phyloP scores from a whole-genome alignment of 2,797 vertebrate genomes.

The Meriones psammophilus region DNA sequence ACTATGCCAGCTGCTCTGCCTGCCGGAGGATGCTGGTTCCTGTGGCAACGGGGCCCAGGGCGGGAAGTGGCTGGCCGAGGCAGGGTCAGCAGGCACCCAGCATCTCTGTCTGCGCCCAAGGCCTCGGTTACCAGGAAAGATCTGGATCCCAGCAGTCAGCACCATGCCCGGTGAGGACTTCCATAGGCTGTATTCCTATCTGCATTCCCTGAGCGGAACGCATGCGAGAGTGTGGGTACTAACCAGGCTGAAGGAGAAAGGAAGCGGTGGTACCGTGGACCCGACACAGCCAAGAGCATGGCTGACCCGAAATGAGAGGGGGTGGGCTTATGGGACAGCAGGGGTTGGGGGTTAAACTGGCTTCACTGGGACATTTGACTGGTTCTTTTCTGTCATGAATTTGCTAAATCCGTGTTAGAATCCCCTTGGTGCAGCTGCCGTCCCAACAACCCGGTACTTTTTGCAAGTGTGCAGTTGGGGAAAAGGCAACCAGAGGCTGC shows the following conservation, averaged over 20 bases:
- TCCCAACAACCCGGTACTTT: accelerated
- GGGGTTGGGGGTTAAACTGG: accelerated
- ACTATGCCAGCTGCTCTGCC: background rate
- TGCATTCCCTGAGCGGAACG: too few relatives aligned
- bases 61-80: background rate
- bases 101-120: background rate
- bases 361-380: accelerated
- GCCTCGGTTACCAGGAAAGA: background rate
- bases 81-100: background rate
- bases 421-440: accelerated
- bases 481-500: accelerated
- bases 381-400: background rate
- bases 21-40: constrained; percentile 42
- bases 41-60: background rate
- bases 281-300: background rate
- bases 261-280: accelerated
- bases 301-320: background rate
- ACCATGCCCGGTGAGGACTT: background rate
- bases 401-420: background rate
- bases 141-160: background rate
- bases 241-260: too few relatives aligned
- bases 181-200: background rate
- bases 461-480: accelerated
- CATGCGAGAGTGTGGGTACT: accelerated
- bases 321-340: accelerated